Evolutionary conservation across 1,140 invertebrate species (phyloP).

Genomic region (Heliconius himera): DNA sequence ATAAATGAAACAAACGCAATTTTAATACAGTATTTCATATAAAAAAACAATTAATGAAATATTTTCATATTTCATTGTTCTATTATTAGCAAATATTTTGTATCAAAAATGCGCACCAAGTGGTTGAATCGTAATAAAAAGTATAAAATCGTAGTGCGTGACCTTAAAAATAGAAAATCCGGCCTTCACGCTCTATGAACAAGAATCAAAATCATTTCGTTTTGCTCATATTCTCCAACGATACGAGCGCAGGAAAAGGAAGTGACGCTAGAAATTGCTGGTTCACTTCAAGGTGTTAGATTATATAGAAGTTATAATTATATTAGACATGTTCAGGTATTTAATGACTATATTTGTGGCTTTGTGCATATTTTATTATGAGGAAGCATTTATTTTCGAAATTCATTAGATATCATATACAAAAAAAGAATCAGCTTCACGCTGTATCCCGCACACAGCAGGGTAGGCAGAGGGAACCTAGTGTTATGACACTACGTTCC

Average conservation of each 20-base stretch:
- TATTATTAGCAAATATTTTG: neutral
- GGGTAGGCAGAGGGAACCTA: too few species aligned
- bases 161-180: constrained; percentile 53
- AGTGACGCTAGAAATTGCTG: constrained; percentile 55
- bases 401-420: too few species aligned
- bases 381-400: neutral
- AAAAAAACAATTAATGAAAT: too few species aligned
- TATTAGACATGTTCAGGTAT: constrained; percentile 11
- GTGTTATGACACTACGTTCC: too few species aligned
- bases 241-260: constrained; percentile 67
- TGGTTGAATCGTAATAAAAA: constrained; percentile 34
- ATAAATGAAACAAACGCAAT: neutral
- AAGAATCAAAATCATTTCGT: constrained; percentile 47
- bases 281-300: constrained; percentile 56
- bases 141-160: constrained; percentile 21
- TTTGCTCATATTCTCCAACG: constrained; percentile 49
- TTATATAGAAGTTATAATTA: constrained; percentile 36
- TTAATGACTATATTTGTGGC: neutral
- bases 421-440: too few species aligned
- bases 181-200: constrained; percentile 51
- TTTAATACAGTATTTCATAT: too few species aligned
- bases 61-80: neutral
- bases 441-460: too few species aligned
- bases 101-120: neutral
- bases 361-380: neutral